These are phyloP conservation scores for Formica exsecta DNA, from an alignment of 1,140 invertebrate genomes.

Conservation along the genomic window DNA sequence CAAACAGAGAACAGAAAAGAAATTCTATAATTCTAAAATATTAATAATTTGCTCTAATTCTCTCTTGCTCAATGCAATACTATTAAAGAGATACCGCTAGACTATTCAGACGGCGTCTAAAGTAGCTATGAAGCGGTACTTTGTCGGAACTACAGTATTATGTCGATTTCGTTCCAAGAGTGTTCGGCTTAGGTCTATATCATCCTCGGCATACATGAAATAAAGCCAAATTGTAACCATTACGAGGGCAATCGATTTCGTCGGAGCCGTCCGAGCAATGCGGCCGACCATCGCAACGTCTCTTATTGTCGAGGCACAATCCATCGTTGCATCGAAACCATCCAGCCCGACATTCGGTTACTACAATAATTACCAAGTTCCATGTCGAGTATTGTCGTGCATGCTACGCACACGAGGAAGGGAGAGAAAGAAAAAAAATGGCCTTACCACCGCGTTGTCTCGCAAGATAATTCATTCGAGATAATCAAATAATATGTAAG, in stretches of 20 bases:
- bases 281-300: conserved; percentile 88
- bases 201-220: conserved; percentile 35
- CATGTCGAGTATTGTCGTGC: conserved; percentile 62
- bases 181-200: conserved; percentile 45
- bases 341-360: conserved; percentile 84
- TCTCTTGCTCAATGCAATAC: conserved; percentile 4
- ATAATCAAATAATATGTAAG: conserved; percentile 13
- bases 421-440: conserved; percentile 52
- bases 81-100: conserved; percentile 21
- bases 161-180: not conserved
- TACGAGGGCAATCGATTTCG: conserved; percentile 89
- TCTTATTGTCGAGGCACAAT: conserved; percentile 88
- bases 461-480: conserved; percentile 17
- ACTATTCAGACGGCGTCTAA: conserved; percentile 9
- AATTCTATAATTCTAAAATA: not conserved
- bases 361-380: conserved; percentile 79
- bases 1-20: not conserved
- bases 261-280: conserved; percentile 91
- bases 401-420: conserved; percentile 29
- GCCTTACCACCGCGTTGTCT: conserved; percentile 49
- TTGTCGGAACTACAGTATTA: not conserved
- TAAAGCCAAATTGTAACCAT: conserved; percentile 74
- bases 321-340: conserved; percentile 87
- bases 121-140: not conserved
- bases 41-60: not conserved